Base-by-base conservation (phyloP, 2,797 vertebrate genomes). In the Sebastes matsubarae region DNA sequence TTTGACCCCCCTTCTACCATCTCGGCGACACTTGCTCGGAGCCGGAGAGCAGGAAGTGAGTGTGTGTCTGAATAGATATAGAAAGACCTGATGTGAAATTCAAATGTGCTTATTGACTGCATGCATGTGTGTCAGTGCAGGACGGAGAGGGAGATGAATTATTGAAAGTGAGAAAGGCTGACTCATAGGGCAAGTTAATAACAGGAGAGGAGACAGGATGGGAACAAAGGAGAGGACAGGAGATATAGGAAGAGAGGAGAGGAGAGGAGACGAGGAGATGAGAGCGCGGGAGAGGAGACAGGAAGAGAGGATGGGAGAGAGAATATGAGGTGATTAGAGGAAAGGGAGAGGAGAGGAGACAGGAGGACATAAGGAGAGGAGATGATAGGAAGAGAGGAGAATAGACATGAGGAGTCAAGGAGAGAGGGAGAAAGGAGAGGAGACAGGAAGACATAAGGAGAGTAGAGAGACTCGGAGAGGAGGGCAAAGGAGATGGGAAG, bases 1-100 rank as follows among this genome's bases (percentile, higher is more conserved):
- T 89, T 81, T 92, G 87, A 91, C 91, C 89, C 54, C 14, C 54
- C 38, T 71, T 74, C 85, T 76, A 61, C 75, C 54, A 12, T 83
- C 81, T 85, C 29, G 0, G 80, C 79, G 89, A 68, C 75, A 81
- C 69, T 85, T 64, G 80, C 72, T 71, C 27, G 1, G 74, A 74
- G 79, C 74, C 60, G 57, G 57, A 81, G 68, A 86, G 80, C 63
- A 78, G 63, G 77, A 79, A 77, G 80, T 27, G 32, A 68, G 82
- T 27, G 57, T 67, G 74, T 38, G 80, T 55, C 24, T 77, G 67
- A 64, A 82, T 30, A 68, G 72, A 82, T 71, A 65, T 83, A 46
- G 27, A 34, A 52, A 67, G 66, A 72, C 61, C 73, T 86, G 72
- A 90, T 90, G 77, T 84, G 78, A 83, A 88, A 88, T 86, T 87